phyloP scores from a whole-genome alignment of 2,113 vertebrate genomes.

The Tauraco erythrolophus region DNA sequence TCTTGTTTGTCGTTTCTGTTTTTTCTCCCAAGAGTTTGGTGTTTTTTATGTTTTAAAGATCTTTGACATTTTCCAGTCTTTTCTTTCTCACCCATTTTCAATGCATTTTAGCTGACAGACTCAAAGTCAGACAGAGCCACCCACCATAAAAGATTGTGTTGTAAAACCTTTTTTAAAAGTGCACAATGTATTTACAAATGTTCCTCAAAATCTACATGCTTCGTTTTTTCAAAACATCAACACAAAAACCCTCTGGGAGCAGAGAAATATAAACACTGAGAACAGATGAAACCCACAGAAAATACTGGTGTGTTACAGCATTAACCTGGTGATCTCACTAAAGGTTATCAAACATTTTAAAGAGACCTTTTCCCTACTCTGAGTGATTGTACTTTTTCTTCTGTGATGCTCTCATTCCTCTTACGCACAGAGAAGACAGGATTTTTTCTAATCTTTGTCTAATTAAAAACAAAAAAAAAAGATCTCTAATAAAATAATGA shows the following conservation, averaged over 20 bases:
- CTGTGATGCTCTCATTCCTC: slow-evolving; percentile 13
- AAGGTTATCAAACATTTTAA: neutral
- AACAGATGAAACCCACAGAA: neutral
- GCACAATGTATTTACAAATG: neutral
- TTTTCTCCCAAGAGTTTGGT: accelerated
- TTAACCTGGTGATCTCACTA: neutral
- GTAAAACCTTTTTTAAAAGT: neutral
- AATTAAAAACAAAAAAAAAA: slow-evolving; percentile 71
- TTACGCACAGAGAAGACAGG: neutral
- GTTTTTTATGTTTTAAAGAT: neutral
- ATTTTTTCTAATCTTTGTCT: slow-evolving; percentile 62
- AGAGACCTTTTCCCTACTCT: neutral
- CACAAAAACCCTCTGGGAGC: neutral
- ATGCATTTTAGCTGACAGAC: neutral
- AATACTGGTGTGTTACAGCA: neutral
- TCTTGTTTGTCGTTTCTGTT: neutral
- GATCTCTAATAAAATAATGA: slow-evolving; percentile 72
- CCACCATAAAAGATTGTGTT: neutral
- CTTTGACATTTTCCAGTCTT: neutral
- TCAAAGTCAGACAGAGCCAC: neutral
- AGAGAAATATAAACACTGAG: neutral
- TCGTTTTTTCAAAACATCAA: slow-evolving; percentile 31
- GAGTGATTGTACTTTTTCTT: neutral
- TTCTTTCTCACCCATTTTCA: neutral
- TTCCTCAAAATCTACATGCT: neutral